Conservation (phyloP, 2,113 vertebrate species). For the Zapus hudsonius region DNA sequence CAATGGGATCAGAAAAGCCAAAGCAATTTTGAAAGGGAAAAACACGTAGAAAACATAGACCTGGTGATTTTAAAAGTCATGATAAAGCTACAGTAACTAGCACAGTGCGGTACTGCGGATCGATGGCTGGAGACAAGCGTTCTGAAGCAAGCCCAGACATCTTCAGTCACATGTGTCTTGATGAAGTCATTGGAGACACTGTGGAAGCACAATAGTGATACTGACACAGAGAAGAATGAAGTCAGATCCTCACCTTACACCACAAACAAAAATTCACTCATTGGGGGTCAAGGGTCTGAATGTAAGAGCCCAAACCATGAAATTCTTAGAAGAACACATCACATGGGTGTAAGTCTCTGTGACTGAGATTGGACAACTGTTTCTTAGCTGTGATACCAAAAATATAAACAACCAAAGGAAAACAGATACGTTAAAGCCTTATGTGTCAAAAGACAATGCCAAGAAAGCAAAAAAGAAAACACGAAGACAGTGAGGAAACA, state of each 20-base stretch:
- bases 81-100: too few relatives aligned
- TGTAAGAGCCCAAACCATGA: not conserved
- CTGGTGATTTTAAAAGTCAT: too few relatives aligned
- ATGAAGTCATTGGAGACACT: too few relatives aligned
- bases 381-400: not conserved
- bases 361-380: too few relatives aligned
- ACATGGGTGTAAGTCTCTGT: too few relatives aligned
- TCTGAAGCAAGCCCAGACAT: too few relatives aligned
- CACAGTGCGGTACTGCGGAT: too few relatives aligned
- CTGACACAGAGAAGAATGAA: not conserved
- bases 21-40: not conserved
- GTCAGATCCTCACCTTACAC: not conserved
- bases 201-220: too few relatives aligned
- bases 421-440: not conserved
- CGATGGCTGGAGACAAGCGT: too few relatives aligned
- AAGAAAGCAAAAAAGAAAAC: not conserved
- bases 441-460: not conserved
- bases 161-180: too few relatives aligned
- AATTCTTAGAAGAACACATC: too few relatives aligned
- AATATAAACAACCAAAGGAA: not conserved
- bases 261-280: not conserved
- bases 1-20: not conserved
- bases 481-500: not conserved
- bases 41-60: not conserved
- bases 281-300: not conserved